Evolutionary conservation across 2,797 vertebrate genomes (phyloP).

Genomic region (Sebastes steindachneri): DNA sequence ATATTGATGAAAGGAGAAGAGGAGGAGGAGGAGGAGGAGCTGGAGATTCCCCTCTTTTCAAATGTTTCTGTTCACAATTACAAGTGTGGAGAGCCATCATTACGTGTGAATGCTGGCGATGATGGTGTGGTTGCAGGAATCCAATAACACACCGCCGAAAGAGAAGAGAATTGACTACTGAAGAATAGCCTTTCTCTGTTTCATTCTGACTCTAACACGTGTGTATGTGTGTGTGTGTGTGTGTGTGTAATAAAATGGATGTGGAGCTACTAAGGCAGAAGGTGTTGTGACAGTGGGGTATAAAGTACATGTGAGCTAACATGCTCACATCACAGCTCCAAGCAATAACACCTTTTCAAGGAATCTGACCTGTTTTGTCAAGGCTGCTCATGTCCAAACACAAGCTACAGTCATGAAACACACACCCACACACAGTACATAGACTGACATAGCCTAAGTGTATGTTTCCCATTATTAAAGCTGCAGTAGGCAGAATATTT

Average conservation of each 20-base stretch:
- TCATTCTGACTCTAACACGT: not conserved
- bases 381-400: not conserved
- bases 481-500: accelerated
- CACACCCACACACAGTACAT: not conserved
- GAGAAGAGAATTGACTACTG: slow-evolving; percentile 7
- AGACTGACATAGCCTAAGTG: too few species aligned
- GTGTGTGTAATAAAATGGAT: not conserved
- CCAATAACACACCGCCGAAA: slow-evolving; percentile 19
- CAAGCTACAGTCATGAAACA: not conserved
- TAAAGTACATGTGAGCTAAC: slow-evolving; percentile 2
- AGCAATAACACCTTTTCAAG: slow-evolving; percentile 7
- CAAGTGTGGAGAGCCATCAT: slow-evolving; percentile 2
- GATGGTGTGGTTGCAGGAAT: slow-evolving; percentile 5
- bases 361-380: not conserved
- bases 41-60: not conserved
- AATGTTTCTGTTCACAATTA: not conserved
- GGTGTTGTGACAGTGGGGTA: not conserved
- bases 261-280: not conserved
- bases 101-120: not conserved
- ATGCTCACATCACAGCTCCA: not conserved
- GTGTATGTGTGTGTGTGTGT: not conserved
- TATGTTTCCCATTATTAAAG: too few species aligned
- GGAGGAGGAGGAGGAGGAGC: not conserved
- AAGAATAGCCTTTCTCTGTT: not conserved
- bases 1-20: slow-evolving; percentile 11